Evolutionary conservation across 1,140 invertebrate species (phyloP).

Genomic region (Cydia pomonella): DNA sequence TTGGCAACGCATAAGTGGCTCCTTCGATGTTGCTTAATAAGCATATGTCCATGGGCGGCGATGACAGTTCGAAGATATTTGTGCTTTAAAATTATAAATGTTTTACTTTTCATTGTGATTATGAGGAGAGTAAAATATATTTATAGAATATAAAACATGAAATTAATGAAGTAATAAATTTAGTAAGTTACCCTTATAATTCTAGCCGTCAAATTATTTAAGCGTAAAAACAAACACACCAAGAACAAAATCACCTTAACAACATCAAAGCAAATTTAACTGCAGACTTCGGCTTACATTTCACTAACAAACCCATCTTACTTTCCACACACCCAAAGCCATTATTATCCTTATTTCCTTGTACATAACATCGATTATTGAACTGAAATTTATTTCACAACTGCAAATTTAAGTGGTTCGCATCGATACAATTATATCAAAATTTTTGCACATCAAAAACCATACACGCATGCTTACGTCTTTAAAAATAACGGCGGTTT

Average conservation of each 20-base stretch:
- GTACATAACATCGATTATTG: background rate
- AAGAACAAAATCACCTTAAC: background rate
- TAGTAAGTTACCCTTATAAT: background rate
- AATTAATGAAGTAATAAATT: background rate
- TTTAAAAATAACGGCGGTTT: background rate
- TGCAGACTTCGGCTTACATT: background rate
- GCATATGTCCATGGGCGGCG: no score
- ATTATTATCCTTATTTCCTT: background rate
- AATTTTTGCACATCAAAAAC: background rate
- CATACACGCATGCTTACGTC: background rate
- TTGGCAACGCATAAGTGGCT: no score
- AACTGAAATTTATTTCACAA: background rate
- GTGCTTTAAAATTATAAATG: no score
- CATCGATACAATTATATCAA: background rate
- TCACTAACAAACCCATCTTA: background rate
- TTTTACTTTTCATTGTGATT: no score
- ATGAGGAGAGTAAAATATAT: no score
- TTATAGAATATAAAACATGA: no score
- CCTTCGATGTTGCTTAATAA: no score
- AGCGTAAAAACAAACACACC: slow-evolving; percentile 14
- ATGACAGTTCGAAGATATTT: no score
- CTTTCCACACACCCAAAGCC: background rate
- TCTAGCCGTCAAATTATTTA: background rate
- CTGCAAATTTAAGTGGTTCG: background rate
- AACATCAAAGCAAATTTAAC: slow-evolving; percentile 20